Evolutionary conservation across 2,113 vertebrate genomes (phyloP).

Genomic region (Ptilorrhoa leucosticta): DNA sequence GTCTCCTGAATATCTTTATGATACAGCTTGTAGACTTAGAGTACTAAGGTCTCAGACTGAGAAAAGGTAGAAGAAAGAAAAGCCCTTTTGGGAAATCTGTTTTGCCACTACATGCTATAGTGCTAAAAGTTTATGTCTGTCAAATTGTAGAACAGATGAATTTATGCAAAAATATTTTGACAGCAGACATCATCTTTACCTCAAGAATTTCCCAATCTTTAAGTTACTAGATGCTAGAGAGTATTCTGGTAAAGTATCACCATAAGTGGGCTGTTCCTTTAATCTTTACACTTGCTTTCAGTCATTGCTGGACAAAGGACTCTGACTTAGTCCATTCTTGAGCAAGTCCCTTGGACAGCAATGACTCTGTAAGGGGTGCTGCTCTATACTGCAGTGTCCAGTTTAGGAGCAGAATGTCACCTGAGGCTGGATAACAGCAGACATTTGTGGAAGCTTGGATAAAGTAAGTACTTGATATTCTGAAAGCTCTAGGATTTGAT

Average conservation of each 20-base stretch:
- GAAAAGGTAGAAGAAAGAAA: background rate
- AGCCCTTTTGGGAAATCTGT: background rate
- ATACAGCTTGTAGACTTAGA: background rate
- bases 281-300: background rate
- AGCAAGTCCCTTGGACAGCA: background rate
- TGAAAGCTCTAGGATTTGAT: background rate
- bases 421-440: background rate
- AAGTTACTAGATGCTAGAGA: background rate
- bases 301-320: background rate
- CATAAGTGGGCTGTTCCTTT: background rate
- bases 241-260: background rate
- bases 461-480: background rate
- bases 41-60: background rate
- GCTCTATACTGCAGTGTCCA: background rate
- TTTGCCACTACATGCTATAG: background rate
- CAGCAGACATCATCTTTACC: background rate
- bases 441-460: background rate
- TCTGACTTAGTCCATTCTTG: background rate
- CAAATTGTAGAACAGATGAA: background rate
- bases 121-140: background rate
- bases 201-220: background rate
- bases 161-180: background rate
- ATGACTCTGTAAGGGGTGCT: background rate
- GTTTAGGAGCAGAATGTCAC: background rate
- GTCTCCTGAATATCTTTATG: background rate